A percentile compares a stretch with the other conserved stretches of the same genome.
Conservation (phyloP, 2,797 vertebrate genomes). For the Cottoperca gobio region DNA sequence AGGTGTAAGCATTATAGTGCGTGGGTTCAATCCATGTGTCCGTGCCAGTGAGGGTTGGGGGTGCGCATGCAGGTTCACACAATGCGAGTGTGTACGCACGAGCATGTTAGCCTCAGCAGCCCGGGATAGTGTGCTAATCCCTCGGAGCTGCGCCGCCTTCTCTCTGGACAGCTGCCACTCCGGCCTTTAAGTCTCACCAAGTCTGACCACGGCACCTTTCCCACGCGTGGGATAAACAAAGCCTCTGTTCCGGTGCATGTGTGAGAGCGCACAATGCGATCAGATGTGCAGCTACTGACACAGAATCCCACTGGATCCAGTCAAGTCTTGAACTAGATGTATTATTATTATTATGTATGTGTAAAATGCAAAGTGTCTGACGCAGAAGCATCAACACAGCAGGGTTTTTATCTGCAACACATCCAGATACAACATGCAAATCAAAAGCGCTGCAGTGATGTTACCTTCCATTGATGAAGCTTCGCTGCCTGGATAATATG, state of each 20-base stretch:
- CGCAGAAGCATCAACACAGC: not conserved
- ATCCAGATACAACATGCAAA: constrained; percentile 51
- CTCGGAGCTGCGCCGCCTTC: constrained; percentile 31
- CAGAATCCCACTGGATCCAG: not conserved
- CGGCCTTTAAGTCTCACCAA: constrained; percentile 43
- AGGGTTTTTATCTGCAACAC: constrained; percentile 12
- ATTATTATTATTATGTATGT: too few species aligned
- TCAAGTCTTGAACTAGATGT: constrained; percentile 1
- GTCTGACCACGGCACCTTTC: constrained; percentile 60
- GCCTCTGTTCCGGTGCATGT: constrained; percentile 2
- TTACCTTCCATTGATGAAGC: constrained; percentile 7
- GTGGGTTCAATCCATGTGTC: constrained; percentile 53
- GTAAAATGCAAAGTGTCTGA: constrained; percentile 9
- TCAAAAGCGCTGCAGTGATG: constrained; percentile 5
- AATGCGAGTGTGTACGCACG: constrained; percentile 8
- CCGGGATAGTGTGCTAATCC: constrained; percentile 64
- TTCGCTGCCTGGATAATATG: constrained; percentile 21
- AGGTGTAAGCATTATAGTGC: constrained; percentile 59
- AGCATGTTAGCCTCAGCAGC: not conserved
- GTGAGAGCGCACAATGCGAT: constrained; percentile 13
- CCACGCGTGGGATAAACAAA: constrained; percentile 50
- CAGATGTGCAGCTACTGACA: not conserved
- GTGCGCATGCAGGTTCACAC: constrained; percentile 24
- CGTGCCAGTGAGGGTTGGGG: not conserved
- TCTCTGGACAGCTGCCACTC: constrained; percentile 63